Conservation (phyloP, 2,797 vertebrate genomes). For the Poecilia picta region DNA sequence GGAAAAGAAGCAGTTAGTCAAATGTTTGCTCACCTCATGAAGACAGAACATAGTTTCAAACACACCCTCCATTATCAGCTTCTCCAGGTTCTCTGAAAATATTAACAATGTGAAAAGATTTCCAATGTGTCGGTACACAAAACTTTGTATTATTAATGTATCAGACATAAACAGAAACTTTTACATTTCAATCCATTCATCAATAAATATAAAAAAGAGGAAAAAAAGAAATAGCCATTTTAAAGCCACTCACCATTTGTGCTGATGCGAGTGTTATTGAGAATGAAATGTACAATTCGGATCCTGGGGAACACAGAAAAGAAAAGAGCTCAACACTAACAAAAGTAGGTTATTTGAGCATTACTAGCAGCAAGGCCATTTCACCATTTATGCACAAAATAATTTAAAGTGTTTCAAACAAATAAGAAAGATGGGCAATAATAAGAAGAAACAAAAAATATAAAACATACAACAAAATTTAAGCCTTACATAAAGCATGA, state of each 20-base stretch:
- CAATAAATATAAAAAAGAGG: background rate
- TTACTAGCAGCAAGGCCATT: background rate
- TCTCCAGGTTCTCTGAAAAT: slow-evolving; percentile 78
- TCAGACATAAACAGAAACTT: background rate
- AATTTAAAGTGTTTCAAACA: background rate
- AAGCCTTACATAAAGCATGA: background rate
- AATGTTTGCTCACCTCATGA: slow-evolving; percentile 82
- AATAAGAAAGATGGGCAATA: background rate
- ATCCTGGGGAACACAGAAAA: slow-evolving; percentile 78
- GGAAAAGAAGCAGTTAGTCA: background rate
- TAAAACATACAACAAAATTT: background rate
- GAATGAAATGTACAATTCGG: slow-evolving; percentile 84
- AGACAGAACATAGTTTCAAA: slow-evolving; percentile 89
- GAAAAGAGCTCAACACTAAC: too few species aligned
- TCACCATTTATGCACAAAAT: background rate
- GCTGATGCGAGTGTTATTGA: slow-evolving; percentile 73
- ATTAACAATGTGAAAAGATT: background rate
- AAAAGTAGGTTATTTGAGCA: background rate
- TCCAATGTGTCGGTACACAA: background rate
- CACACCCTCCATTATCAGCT: slow-evolving; percentile 79
- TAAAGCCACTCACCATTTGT: slow-evolving; percentile 70
- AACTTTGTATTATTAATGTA: background rate
- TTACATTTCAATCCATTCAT: background rate
- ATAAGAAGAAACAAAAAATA: background rate
- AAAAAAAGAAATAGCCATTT: background rate